Conservation (phyloP, 2,888 invertebrate genomes). For the Acronicta psi region DNA sequence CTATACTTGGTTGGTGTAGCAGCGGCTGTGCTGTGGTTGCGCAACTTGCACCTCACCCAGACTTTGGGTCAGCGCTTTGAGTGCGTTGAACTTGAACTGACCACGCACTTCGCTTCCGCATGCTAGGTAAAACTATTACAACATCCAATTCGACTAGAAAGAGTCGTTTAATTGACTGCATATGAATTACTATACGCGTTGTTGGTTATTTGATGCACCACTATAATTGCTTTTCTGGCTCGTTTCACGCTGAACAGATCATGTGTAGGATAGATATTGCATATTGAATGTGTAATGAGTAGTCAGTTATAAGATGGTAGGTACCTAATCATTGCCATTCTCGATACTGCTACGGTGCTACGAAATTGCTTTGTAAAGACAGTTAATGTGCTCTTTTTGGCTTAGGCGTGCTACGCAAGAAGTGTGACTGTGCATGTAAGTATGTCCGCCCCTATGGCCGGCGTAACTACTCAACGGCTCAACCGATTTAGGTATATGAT, state of each 20-base stretch:
- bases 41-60: conserved; percentile 50
- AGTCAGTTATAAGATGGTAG: too few species aligned
- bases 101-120: conserved; percentile 33
- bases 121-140: conserved; percentile 41
- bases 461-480: too few species aligned
- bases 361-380: too few species aligned
- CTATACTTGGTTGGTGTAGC: conserved; percentile 37
- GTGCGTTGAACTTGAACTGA: conserved; percentile 76
- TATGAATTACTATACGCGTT: conserved; percentile 21
- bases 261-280: too few species aligned
- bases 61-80: conserved; percentile 62
- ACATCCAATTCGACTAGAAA: conserved; percentile 16
- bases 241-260: neutral
- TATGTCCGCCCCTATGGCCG: too few species aligned
- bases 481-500: too few species aligned
- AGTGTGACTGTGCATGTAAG: too few species aligned
- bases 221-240: conserved; percentile 3
- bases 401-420: too few species aligned
- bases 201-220: conserved; percentile 7
- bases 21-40: conserved; percentile 46
- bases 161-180: conserved; percentile 46
- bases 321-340: too few species aligned
- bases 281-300: too few species aligned
- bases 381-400: too few species aligned
- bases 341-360: too few species aligned